Base-by-base conservation (phyloP, 2,113 vertebrate species). In the Eidolon helvum region DNA sequence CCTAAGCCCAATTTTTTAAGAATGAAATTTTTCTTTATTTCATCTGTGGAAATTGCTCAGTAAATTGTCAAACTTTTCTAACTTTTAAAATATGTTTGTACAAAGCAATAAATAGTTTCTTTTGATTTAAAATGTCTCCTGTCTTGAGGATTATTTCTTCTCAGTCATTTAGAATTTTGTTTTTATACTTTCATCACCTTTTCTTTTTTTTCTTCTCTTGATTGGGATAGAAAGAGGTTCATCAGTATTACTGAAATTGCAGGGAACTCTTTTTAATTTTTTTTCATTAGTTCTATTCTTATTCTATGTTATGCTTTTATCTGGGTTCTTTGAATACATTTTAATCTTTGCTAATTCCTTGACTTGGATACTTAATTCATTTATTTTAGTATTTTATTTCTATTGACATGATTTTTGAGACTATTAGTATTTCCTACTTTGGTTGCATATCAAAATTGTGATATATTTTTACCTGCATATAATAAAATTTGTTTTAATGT, bases 371-470 rank as follows among this genome's bases (percentile, higher is more conserved):
- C n/a, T 43, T 53, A 35, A 78, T 71, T 69, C 1, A 38, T 78
- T 85, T 90, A 90, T 61, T 84, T 61, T 79, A 35, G 16, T 24
- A 28, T 95, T 91, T 79, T 53, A 43, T 79, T 63, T 53, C 24
- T 71, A 26, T 71, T 45, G 53, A 71, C 15, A 9, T 53, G 28
- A 40, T 43, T 30, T 90, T 66, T 57, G 82, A 93, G 48, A 77
- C 15, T 21, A 4, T 43, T n/a, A 57, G 1, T 33, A 40, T 35
- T 75, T 71, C 50, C 6, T 48, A 79, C 84, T 40, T 50, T 79
- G 28, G 18, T 9, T 48, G 4, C 24, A 21, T 40, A 14, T n/a
- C 43, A 71, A 33, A 15, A 33, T 71, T 50, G 1, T 50, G 24
- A 59, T 22, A 14, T 40, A 87, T 69, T 79, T 84, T 84, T 74